A percentile compares a stretch with the other conserved stretches of the same genome.
Conservation (phyloP, 2,888 invertebrate species). For the Athripsodes cinereus region DNA sequence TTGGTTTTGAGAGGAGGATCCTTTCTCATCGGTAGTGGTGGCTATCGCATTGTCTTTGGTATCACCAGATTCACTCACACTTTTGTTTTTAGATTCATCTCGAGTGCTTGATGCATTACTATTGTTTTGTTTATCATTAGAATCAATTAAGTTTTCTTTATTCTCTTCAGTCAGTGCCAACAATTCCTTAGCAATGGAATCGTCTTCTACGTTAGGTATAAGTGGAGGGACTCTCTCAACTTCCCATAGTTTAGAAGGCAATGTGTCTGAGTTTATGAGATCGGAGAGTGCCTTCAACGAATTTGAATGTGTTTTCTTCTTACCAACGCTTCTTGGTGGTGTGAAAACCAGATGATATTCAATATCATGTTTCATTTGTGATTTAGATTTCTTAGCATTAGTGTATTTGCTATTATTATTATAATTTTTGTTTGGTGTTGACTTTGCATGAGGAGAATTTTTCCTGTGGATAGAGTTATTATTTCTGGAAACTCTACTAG, state of each 20-base stretch:
- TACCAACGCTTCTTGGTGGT: constrained; percentile 4
- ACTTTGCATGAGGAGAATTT: background rate
- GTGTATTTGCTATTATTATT: constrained; percentile 1
- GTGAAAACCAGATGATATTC: constrained; percentile 20
- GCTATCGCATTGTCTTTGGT: too few relatives aligned
- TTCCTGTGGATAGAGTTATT: background rate
- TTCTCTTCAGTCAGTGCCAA: constrained; percentile 32
- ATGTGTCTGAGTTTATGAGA: constrained; percentile 29
- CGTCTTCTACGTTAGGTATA: constrained; percentile 34
- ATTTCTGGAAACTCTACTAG: background rate
- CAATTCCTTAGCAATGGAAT: constrained; percentile 47
- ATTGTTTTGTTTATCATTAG: background rate
- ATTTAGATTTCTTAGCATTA: background rate
- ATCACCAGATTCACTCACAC: background rate
- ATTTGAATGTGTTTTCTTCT: background rate
- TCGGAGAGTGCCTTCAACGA: constrained; percentile 10
- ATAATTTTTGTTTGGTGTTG: background rate
- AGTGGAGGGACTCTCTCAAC: constrained; percentile 41
- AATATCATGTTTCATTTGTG: background rate
- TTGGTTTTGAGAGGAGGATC: too few relatives aligned
- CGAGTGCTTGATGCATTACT: background rate
- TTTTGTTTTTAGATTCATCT: background rate
- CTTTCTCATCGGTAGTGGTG: background rate
- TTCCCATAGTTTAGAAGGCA: constrained; percentile 45
- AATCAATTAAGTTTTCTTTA: background rate